Base-by-base conservation (phyloP, 2,797 vertebrate genomes). In the Dromococcyx pavoninus region DNA sequence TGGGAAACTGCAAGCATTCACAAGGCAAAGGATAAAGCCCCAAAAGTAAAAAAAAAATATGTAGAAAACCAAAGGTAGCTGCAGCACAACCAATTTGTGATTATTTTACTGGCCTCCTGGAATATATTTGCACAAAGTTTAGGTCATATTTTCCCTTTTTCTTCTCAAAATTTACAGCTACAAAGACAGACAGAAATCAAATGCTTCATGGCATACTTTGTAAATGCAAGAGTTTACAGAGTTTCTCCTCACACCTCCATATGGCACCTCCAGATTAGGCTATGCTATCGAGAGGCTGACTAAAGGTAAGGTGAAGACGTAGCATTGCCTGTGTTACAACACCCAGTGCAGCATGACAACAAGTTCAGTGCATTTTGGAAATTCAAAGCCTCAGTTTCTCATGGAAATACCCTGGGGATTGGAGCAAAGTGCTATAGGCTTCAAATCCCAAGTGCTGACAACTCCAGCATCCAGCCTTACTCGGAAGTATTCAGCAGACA, bases 281-380 rank as follows among this genome's bases (percentile, higher is more conserved):
- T 56, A 28, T 2, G 21, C 57, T 46, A 77, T 54, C 32, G 60
- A 64, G 17, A 76, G 9, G 24, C 30, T 48, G 46, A 32, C 61
- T 51, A 48, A 65, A 79, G 19, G 44, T 17, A 41, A 57, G 28
- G 37, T 32, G 35, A 61, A 69, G 66, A 69, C 0, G 1, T 27
- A 54, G 65, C 41, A 33, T 5, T 62, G 35, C 13, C 46, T 12
- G 17, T 28, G 14, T 43, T 66, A 32, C 35, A 78, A 43, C 43
- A 69, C 23, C 12, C 43, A 66, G 56, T 1, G 2, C 39, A 66
- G 74, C 57, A 58, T 1, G 1, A 22, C 1, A 4, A 62, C 0
- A 0, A 62, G 17, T 24, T 66, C n/a, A 21, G 33, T 2, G 5
- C 18, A 13, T 37, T 62, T n/a, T 13, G 61, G 28, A 30, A 72